These are phyloP conservation scores for Lottia scabra DNA, from an alignment of 2,888 invertebrate species.

Conservation along the genomic window DNA sequence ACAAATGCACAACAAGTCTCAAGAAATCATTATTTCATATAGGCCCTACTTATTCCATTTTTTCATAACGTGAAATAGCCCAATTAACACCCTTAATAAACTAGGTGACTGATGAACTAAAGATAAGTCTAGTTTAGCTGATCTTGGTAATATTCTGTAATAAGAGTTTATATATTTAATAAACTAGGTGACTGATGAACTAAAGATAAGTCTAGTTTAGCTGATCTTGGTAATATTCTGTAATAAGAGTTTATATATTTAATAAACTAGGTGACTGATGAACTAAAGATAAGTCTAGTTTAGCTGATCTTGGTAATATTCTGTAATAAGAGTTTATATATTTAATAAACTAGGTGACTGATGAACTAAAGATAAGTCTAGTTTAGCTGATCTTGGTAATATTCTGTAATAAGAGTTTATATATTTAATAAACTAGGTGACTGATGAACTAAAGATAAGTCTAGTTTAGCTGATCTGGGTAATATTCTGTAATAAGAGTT, in stretches of 20 bases:
- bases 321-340: constrained; percentile 53
- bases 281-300: constrained; percentile 74
- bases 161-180: constrained; percentile 72
- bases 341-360: constrained; percentile 81
- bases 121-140: constrained; percentile 76
- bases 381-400: constrained; percentile 77
- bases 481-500: constrained; percentile 71
- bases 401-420: constrained; percentile 78
- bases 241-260: constrained; percentile 68
- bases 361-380: constrained; percentile 74
- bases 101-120: constrained; percentile 76
- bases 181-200: constrained; percentile 77
- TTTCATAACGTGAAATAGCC: no score
- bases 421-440: constrained; percentile 85
- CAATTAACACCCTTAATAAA: constrained; percentile 73
- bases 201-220: constrained; percentile 76
- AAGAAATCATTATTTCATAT: no score
- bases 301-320: constrained; percentile 78
- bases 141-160: constrained; percentile 76
- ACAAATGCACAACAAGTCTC: no score
- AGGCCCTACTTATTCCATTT: no score
- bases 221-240: constrained; percentile 77
- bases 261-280: constrained; percentile 79
- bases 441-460: constrained; percentile 73
- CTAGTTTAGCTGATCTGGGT: constrained; percentile 77